These are phyloP conservation scores for Microchrysa polita DNA, from an alignment of 2,888 invertebrate genomes.

Conservation along the genomic window DNA sequence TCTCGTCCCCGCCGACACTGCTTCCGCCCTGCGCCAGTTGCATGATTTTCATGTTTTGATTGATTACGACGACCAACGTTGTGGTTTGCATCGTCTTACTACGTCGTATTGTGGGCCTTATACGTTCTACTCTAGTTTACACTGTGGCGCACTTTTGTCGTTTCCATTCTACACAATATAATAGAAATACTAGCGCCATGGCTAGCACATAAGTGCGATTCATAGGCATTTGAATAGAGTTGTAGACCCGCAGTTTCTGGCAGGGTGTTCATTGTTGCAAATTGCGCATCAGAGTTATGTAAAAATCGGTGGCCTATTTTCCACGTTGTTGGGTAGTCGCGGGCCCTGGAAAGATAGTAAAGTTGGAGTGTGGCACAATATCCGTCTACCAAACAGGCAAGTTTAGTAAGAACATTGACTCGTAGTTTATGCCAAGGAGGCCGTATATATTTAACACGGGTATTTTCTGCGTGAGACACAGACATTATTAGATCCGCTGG, in stretches of 20 bases:
- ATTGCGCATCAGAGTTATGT: background rate
- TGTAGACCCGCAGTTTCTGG: background rate
- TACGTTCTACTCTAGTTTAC: conserved; percentile 6
- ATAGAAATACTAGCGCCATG: background rate
- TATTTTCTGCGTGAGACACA: too few relatives aligned
- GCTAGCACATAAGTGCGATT: too few relatives aligned
- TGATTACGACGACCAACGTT: background rate
- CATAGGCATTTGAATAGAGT: background rate
- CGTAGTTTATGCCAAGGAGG: too few relatives aligned
- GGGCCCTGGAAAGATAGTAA: background rate
- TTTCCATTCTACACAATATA: background rate
- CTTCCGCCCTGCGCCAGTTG: background rate
- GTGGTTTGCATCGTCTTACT: background rate
- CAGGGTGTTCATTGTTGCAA: background rate
- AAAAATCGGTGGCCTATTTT: conserved; percentile 1
- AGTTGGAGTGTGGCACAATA: too few relatives aligned
- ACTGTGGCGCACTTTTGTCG: background rate
- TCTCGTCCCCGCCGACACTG: background rate
- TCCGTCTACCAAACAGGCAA: too few relatives aligned
- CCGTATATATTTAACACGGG: too few relatives aligned
- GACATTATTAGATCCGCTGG: too few relatives aligned
- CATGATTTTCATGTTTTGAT: conserved; percentile 3
- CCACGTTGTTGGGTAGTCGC: background rate
- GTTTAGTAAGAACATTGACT: too few relatives aligned
- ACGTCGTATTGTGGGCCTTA: background rate